These are phyloP conservation scores for Trissolcus brochymenae DNA, from an alignment of 2,888 invertebrate genomes.

Conservation along the genomic window DNA sequence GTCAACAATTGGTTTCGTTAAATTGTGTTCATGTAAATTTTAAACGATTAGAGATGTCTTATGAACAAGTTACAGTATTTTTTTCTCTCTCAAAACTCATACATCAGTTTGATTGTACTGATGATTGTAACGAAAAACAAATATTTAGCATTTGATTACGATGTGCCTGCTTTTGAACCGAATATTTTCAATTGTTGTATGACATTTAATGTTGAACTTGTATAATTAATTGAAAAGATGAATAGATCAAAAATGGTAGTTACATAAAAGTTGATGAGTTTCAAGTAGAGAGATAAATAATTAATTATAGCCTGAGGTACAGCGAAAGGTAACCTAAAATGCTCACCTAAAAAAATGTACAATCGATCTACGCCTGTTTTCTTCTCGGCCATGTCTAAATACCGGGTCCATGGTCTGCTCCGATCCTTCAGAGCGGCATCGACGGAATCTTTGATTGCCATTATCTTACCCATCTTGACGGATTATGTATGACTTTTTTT, in stretches of 20 bases:
- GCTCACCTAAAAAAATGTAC: constrained; percentile 88
- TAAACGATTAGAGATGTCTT: no score
- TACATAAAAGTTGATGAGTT: constrained; percentile 30
- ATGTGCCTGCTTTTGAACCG: no score
- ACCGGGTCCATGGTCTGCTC: constrained; percentile 84
- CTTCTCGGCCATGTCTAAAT: constrained; percentile 82
- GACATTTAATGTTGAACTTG: no score
- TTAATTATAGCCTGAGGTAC: constrained; percentile 4
- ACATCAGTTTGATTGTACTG: no score
- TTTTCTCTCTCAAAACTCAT: no score
- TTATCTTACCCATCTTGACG: constrained; percentile 75
- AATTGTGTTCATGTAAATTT: no score
- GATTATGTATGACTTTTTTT: neutral
- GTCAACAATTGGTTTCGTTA: no score
- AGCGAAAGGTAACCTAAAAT: constrained; percentile 58
- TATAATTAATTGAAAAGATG: no score
- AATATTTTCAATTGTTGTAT: no score
- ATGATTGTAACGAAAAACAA: no score
- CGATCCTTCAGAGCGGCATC: constrained; percentile 82
- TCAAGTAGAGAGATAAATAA: constrained; percentile 29
- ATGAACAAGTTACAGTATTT: no score
- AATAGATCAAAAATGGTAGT: neutral
- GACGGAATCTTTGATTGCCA: constrained; percentile 80
- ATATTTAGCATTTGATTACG: no score
- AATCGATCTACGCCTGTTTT: constrained; percentile 85